Percentiles rank a stretch among this genome's conserved stretches.
Conservation (phyloP, 2,113 vertebrate genomes). For the Pelodiscus sinensis region DNA sequence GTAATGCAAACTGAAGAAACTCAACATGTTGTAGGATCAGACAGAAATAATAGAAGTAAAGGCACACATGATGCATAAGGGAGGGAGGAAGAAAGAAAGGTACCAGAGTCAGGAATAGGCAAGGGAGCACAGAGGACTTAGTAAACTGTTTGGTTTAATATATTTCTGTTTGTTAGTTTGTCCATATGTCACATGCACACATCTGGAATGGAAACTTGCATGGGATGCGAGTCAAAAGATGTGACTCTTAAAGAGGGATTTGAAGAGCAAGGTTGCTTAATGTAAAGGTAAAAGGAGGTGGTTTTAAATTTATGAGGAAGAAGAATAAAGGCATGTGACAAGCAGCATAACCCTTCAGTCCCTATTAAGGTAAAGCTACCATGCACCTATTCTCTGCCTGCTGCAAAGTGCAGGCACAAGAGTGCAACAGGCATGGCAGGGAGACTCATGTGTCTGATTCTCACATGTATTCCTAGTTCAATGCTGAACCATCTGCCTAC, state of each 20-base stretch:
- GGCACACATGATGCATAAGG: neutral
- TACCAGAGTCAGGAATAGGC: neutral
- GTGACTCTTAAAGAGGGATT: neutral
- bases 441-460: fast-evolving
- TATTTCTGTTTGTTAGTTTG: neutral
- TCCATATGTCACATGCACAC: neutral
- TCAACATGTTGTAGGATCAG: neutral
- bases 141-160: neutral
- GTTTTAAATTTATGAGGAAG: neutral
- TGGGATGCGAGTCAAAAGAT: neutral
- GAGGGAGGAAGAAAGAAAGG: neutral
- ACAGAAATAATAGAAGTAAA: neutral
- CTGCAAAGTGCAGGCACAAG: neutral
- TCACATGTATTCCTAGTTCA: fast-evolving
- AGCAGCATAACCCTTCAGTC: neutral
- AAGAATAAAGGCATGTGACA: fast-evolving
- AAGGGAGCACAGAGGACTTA: fast-evolving
- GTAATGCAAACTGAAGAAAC: neutral
- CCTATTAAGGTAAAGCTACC: neutral
- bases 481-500: fast-evolving
- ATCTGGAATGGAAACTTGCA: neutral
- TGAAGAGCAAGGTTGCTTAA: neutral
- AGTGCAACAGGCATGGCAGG: neutral
- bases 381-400: neutral
- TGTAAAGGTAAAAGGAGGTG: fast-evolving